phyloP scores from a whole-genome alignment of 2,113 vertebrate species.

The Phyllopteryx taeniolatus region DNA sequence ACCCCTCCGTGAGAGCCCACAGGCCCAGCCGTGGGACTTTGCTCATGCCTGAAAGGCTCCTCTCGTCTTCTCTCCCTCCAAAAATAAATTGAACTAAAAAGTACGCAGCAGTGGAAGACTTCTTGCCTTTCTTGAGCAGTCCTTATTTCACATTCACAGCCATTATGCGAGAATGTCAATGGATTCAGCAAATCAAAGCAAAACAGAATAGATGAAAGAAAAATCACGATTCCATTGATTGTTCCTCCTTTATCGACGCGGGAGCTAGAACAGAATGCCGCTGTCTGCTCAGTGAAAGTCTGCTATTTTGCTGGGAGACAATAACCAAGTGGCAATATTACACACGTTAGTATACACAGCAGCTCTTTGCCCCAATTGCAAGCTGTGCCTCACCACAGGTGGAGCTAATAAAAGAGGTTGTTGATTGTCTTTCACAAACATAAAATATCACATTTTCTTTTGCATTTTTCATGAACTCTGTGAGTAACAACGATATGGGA shows the following conservation, averaged over 20 bases:
- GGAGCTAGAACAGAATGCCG: slow-evolving; percentile 37
- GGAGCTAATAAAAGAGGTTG: slow-evolving; percentile 4
- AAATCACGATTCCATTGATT: slow-evolving; percentile 39
- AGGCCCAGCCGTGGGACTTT: not conserved
- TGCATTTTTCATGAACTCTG: not conserved
- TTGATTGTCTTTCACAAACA: slow-evolving; percentile 3
- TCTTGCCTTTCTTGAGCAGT: slow-evolving; percentile 27
- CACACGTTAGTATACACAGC: not conserved
- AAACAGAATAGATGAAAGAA: slow-evolving; percentile 38
- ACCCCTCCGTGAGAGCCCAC: not conserved
- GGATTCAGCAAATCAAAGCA: slow-evolving; percentile 59
- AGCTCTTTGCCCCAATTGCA: not conserved
- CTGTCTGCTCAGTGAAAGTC: slow-evolving; percentile 20
- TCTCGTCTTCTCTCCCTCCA: not conserved
- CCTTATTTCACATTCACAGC: slow-evolving; percentile 50
- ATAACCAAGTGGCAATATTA: not conserved
- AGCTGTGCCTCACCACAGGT: slow-evolving; percentile 3
- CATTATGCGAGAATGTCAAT: slow-evolving; percentile 69
- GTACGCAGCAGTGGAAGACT: slow-evolving; percentile 28
- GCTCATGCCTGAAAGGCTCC: not conserved
- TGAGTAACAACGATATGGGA: slow-evolving; percentile 16
- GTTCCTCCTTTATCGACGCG: slow-evolving; percentile 28
- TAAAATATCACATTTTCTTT: not conserved
- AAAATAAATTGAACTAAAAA: not conserved
- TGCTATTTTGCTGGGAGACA: not conserved